Percentiles rank a stretch among this genome's conserved stretches.
Evolutionary conservation across 1,140 invertebrate species (phyloP).

Genomic region (Heliconius hewitsoni): DNA sequence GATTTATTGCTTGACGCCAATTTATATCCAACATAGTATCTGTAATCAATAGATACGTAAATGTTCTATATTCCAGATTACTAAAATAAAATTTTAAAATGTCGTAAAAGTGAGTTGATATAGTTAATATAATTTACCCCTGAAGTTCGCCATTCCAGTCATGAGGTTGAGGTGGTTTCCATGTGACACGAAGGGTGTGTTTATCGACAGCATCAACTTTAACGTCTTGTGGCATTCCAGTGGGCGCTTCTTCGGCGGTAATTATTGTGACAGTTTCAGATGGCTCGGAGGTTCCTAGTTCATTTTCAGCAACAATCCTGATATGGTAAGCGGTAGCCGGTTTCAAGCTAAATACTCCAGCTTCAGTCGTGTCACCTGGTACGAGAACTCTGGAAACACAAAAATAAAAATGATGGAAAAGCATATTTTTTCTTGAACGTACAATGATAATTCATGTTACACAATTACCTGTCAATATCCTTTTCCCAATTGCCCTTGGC

Average conservation of each 20-base stretch:
- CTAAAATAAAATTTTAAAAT: no score
- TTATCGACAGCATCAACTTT: slow-evolving; percentile 95
- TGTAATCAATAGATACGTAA: slow-evolving; percentile 42
- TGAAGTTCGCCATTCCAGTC: slow-evolving; percentile 97
- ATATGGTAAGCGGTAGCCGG: slow-evolving; percentile 96
- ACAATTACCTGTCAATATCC: slow-evolving; percentile 84
- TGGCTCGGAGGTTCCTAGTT: slow-evolving; percentile 94
- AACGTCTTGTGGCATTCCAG: slow-evolving; percentile 90
- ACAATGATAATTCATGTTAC: neutral
- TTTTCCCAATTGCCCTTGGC: slow-evolving; percentile 92
- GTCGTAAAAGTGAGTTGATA: neutral
- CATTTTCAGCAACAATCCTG: slow-evolving; percentile 96
- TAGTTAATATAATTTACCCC: slow-evolving; percentile 76
- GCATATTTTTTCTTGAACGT: neutral
- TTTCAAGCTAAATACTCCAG: slow-evolving; percentile 92
- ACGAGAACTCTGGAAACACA: slow-evolving; percentile 86
- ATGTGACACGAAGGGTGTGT: slow-evolving; percentile 94
- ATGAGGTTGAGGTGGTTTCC: slow-evolving; percentile 94
- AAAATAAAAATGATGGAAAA: neutral
- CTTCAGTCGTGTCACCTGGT: slow-evolving; percentile 92
- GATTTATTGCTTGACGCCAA: slow-evolving; percentile 93
- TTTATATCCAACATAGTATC: slow-evolving; percentile 94
- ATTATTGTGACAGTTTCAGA: slow-evolving; percentile 96
- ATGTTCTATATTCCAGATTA: no score
- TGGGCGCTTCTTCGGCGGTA: slow-evolving; percentile 96